Evolutionary conservation across 2,888 invertebrate genomes (phyloP), one percentile per base, ranked within the genome.

Genomic region (Bombylius discolor): DNA sequence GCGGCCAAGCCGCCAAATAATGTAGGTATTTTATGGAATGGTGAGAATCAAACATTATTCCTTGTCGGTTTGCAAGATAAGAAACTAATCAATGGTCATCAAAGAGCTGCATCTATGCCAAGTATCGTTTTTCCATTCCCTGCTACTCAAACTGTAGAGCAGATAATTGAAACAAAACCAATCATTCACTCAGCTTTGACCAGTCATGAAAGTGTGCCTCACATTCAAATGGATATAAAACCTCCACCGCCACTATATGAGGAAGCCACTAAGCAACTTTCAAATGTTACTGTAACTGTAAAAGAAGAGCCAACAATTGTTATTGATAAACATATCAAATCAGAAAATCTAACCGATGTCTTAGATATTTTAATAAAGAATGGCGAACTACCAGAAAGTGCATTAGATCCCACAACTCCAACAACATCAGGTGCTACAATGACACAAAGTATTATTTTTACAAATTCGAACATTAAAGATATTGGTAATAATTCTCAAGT

Each of bases 321-420:
- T 23, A 3, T 23, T 23, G 36, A 50, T n/a, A 59, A 58, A 57
- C 58, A 66, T 55, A 62, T 73, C 1, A 74, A 74, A 57, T 71
- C 72, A 66, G 69, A 75, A 64, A 73, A 73, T 58, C 66, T 73
- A 34, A 70, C 69, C 48, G 95, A 96, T 72, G 93, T 96, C 1
- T 76, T 96, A 55, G 94, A 96, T 69, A 93, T 96, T 63, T 80
- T 96, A 13, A 93, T 95, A 49, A 88, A 93, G 68, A 92, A 91
- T 70, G 95, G 95, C 12, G 95, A 95, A 68, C 73, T 95, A 56
- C 91, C 94, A 1, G 85, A 92, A 9, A 91, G 91, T 64, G 91
- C 91, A 0, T 92, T 67, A 7, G 58, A 71, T 51, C 68, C 72
- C 3, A 70, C 79, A 59, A 79, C 81, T 34, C 79, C 83, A 36